phyloP scores from a whole-genome alignment of 2,797 vertebrate genomes.

The Pseudochirops corinnae region DNA sequence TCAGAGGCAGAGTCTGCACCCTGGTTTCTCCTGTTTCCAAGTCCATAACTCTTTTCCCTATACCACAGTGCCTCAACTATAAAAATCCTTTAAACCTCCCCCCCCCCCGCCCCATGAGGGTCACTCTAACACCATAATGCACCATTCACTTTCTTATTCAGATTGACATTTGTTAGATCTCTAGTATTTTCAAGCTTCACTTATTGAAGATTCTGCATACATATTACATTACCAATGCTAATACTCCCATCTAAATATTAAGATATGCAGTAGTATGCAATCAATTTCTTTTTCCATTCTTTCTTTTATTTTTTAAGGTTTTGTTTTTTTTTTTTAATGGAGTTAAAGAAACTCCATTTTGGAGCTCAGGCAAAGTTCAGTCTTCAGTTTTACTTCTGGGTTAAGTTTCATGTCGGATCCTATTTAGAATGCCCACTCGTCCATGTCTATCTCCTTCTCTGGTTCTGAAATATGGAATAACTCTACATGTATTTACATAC shows the following conservation, averaged over 20 bases:
- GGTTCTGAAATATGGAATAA: conserved; percentile 69
- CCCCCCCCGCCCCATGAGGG: background rate
- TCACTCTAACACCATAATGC: conserved; percentile 19
- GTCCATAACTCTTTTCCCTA: background rate
- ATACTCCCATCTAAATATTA: conserved; percentile 32
- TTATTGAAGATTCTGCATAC: conserved; percentile 1
- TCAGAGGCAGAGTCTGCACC: background rate
- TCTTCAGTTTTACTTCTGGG: conserved; percentile 65
- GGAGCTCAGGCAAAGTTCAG: conserved; percentile 56
- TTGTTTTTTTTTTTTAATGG: conserved; percentile 47
- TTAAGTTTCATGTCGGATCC: conserved; percentile 63
- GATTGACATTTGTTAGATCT: conserved; percentile 50
- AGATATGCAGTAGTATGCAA: conserved; percentile 41
- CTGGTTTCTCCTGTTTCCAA: background rate
- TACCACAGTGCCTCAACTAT: background rate
- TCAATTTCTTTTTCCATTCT: conserved; percentile 40
- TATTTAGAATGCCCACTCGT: conserved; percentile 43
- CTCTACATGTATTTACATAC: conserved; percentile 71
- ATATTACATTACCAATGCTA: conserved; percentile 41
- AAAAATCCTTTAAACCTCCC: conserved; percentile 28
- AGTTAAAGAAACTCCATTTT: conserved; percentile 55
- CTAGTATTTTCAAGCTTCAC: background rate
- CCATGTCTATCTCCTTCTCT: conserved; percentile 55
- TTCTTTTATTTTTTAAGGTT: conserved; percentile 44
- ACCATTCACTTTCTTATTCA: conserved; percentile 46